Conservation (phyloP, 2,888 invertebrate species). For the Brachycybe producta region DNA sequence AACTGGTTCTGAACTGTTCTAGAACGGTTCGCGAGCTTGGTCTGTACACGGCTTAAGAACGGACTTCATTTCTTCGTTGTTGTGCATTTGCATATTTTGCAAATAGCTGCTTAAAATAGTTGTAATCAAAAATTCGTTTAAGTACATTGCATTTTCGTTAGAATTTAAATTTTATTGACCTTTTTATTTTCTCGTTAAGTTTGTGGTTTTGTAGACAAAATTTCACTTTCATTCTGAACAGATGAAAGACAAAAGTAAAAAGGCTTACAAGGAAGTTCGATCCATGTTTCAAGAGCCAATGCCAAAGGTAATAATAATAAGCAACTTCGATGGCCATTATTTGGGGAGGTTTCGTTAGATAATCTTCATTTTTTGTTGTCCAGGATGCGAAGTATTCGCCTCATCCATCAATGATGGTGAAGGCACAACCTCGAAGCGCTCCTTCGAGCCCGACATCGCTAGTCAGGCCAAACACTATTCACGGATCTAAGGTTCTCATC, state of each 20-base stretch:
- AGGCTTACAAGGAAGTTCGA: constrained; percentile 60
- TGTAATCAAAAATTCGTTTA: too few species aligned
- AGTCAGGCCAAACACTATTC: constrained; percentile 18
- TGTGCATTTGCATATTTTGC: too few species aligned
- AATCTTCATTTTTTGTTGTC: constrained; percentile 1
- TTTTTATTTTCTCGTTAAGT: neutral
- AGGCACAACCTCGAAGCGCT: constrained; percentile 18
- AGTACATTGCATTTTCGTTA: too few species aligned
- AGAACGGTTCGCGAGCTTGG: too few species aligned
- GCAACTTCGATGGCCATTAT: neutral
- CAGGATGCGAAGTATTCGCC: constrained; percentile 36
- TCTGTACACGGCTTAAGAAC: too few species aligned
- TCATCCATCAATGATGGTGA: constrained; percentile 34
- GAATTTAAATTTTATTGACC: too few species aligned
- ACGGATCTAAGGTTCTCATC: constrained; percentile 19
- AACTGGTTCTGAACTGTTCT: too few species aligned
- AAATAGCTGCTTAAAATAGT: too few species aligned
- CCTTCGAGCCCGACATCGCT: constrained; percentile 18
- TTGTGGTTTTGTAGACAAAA: neutral
- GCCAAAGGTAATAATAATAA: constrained; percentile 30
- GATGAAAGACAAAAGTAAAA: constrained; percentile 50
- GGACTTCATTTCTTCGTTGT: too few species aligned
- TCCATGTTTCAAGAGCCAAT: constrained; percentile 43
- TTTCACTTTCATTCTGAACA: constrained; percentile 29
- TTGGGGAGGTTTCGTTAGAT: neutral